These are phyloP conservation scores for Channallabes apus DNA, from an alignment of 2,797 vertebrate species.

Conservation along the genomic window DNA sequence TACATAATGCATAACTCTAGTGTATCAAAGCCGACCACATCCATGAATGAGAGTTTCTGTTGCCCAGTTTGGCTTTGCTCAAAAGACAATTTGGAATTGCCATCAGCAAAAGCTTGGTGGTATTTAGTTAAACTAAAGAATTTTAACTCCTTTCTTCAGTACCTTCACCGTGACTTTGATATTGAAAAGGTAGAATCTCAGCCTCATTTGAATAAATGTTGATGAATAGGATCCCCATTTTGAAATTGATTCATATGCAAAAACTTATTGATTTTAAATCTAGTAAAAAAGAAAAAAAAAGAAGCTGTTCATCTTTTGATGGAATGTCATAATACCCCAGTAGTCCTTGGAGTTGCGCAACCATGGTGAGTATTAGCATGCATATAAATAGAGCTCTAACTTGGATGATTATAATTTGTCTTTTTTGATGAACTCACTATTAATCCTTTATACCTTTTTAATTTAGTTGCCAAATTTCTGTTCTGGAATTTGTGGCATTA, in stretches of 20 bases:
- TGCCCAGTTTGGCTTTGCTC: not conserved
- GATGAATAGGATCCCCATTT: not conserved
- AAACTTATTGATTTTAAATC: conserved; percentile 18
- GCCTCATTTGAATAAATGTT: not conserved
- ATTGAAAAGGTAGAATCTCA: not conserved
- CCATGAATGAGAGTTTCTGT: too few species aligned
- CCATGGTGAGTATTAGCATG: not conserved
- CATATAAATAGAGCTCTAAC: conserved; percentile 3
- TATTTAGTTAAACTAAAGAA: not conserved
- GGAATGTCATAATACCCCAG: not conserved
- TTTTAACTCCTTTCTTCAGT: not conserved
- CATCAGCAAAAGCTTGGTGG: not conserved
- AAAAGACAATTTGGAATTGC: not conserved
- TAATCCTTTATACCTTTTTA: not conserved
- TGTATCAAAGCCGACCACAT: too few species aligned
- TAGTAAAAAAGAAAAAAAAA: not conserved
- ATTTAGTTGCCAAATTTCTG: conserved; percentile 11
- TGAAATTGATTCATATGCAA: conserved; percentile 4
- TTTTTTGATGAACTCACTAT: not conserved
- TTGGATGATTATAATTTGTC: not conserved
- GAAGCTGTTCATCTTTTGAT: not conserved
- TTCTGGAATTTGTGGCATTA: not conserved
- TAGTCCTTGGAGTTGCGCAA: not conserved
- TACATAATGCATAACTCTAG: too few species aligned
- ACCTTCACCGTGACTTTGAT: not conserved